Conservation (phyloP, 2,113 vertebrate genomes). For the Pseudolaguvia tuberculata region DNA sequence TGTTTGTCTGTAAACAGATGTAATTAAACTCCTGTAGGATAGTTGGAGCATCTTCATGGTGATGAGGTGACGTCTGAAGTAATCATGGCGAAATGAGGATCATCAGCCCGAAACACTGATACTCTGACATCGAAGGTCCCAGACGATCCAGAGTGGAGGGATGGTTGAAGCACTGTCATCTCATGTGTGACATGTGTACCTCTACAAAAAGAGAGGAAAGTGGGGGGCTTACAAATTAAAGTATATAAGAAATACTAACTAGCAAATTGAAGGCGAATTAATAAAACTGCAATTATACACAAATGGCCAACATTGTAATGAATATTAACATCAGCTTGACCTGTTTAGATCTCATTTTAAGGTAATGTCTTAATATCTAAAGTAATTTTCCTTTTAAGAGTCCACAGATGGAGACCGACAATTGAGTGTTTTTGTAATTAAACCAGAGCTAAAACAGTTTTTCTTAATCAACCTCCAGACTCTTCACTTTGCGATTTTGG, state of each 20-base stretch:
- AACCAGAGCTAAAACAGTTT: constrained; percentile 29
- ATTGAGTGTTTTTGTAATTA: constrained; percentile 26
- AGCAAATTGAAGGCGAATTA: neutral
- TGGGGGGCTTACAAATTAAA: too few species aligned
- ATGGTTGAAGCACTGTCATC: too few species aligned
- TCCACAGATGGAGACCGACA: constrained; percentile 35
- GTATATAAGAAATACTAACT: neutral
- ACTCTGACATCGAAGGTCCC: too few species aligned
- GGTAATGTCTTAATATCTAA: neutral
- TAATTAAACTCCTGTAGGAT: too few species aligned
- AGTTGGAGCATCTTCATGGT: too few species aligned
- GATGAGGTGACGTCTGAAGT: too few species aligned
- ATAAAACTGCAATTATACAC: neutral
- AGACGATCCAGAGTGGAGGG: too few species aligned
- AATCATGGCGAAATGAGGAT: too few species aligned
- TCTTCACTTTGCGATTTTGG: constrained; percentile 49
- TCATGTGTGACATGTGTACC: too few species aligned
- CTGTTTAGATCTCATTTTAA: constrained; percentile 1
- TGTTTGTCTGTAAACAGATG: too few species aligned
- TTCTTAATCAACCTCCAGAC: constrained; percentile 27
- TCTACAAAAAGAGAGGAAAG: too few species aligned
- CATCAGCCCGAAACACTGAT: too few species aligned
- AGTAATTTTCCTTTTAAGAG: neutral
- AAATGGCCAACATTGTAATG: neutral
- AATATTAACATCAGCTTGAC: neutral